phyloP scores from a whole-genome alignment of 2,888 invertebrate species.

The Hetaerina titia region DNA sequence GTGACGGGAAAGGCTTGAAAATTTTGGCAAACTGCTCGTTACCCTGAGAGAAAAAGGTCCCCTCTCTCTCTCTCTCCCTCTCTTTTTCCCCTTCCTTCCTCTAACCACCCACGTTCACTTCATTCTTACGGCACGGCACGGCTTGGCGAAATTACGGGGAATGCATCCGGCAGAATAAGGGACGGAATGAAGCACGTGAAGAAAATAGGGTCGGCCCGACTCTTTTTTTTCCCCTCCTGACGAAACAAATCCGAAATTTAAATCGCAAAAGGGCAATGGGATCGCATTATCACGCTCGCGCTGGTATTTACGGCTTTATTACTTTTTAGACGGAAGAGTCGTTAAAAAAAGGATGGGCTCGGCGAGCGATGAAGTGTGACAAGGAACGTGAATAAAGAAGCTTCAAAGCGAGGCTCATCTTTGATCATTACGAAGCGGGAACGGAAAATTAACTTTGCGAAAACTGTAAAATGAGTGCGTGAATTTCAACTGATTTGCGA shows the following conservation, averaged over 20 bases:
- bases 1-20: constrained; percentile 1
- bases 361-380: not conserved
- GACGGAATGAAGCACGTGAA: not conserved
- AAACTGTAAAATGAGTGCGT: not conserved
- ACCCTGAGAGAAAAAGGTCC: not conserved
- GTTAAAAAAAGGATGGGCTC: not conserved
- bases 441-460: not conserved
- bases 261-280: constrained; percentile 21
- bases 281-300: constrained; percentile 31
- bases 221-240: not conserved
- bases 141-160: not conserved
- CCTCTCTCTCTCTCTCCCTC: not conserved
- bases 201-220: not conserved
- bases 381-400: not conserved
- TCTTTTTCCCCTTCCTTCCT: not conserved
- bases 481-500: not conserved
- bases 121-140: not conserved
- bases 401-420: not conserved
- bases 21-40: not conserved
- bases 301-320: constrained; percentile 30
- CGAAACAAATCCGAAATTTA: constrained; percentile 22
- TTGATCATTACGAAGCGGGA: constrained; percentile 12
- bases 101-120: not conserved
- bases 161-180: constrained; percentile 1
- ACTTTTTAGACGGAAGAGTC: not conserved